Percentiles rank a stretch among this genome's conserved stretches.
phyloP scores from a whole-genome alignment of 2,888 invertebrate genomes.

The Notocelia uddmanniana region DNA sequence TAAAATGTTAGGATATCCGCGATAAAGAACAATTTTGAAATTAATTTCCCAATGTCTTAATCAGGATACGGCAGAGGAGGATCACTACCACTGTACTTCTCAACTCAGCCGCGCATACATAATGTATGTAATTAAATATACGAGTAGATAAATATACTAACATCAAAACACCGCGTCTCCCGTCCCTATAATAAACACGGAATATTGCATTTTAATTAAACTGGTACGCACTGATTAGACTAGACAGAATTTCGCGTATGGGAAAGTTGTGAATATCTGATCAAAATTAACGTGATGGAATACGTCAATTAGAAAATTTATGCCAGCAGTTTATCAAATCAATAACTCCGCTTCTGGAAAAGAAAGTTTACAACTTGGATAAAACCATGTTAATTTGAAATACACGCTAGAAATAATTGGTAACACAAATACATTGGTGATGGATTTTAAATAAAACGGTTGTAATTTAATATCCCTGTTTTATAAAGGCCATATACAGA shows the following conservation, averaged over 20 bases:
- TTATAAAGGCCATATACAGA: not conserved
- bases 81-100: not conserved
- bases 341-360: slow-evolving; percentile 20
- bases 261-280: slow-evolving; percentile 45
- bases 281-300: slow-evolving; percentile 38
- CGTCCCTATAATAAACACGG: slow-evolving; percentile 12
- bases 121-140: not conserved
- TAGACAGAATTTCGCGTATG: slow-evolving; percentile 31
- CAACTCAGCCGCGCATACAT: not conserved
- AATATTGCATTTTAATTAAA: slow-evolving; percentile 29
- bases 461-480: not conserved
- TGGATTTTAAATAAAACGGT: not conserved
- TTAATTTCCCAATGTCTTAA: not conserved
- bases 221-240: slow-evolving; percentile 31
- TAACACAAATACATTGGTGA: not conserved
- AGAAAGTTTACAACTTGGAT: slow-evolving; percentile 38
- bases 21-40: too few relatives aligned
- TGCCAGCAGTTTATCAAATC: slow-evolving; percentile 44
- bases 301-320: slow-evolving; percentile 43
- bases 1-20: too few relatives aligned
- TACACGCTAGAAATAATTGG: slow-evolving; percentile 14
- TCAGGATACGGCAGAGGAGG: not conserved
- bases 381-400: not conserved
- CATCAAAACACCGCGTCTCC: not conserved
- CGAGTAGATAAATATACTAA: slow-evolving; percentile 1